These are phyloP conservation scores for Todiramphus chloris DNA, from an alignment of 2,113 vertebrate genomes.

Conservation along the genomic window DNA sequence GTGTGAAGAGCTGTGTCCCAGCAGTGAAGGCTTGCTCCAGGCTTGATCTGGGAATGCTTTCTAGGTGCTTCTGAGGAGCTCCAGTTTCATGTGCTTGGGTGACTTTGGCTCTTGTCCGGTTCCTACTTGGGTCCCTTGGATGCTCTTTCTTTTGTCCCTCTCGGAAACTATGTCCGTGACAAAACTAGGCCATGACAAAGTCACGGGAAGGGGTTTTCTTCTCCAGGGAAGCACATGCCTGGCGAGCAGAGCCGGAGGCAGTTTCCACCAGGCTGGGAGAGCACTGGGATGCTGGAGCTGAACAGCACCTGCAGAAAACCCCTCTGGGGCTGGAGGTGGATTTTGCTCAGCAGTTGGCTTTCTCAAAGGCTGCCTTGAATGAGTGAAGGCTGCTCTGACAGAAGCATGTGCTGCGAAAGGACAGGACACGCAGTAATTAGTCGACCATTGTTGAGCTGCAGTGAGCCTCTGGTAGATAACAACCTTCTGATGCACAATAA, in stretches of 20 bases:
- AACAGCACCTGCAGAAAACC: not conserved
- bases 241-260: accelerated
- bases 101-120: not conserved
- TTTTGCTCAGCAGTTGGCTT: not conserved
- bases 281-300: accelerated
- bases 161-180: not conserved
- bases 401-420: not conserved
- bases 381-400: not conserved
- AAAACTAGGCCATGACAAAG: not conserved
- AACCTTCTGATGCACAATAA: not conserved
- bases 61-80: not conserved
- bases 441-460: not conserved
- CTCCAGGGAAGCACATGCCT: not conserved
- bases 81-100: not conserved
- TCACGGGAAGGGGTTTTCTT: not conserved
- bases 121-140: not conserved
- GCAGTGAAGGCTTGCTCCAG: not conserved
- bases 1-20: not conserved
- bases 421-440: not conserved
- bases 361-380: not conserved
- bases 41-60: not conserved
- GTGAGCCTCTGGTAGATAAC: not conserved
- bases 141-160: not conserved
- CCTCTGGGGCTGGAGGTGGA: not conserved
- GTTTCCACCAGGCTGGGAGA: not conserved